These are phyloP conservation scores for Coilia nasus DNA, from an alignment of 2,797 vertebrate species.

Conservation along the genomic window DNA sequence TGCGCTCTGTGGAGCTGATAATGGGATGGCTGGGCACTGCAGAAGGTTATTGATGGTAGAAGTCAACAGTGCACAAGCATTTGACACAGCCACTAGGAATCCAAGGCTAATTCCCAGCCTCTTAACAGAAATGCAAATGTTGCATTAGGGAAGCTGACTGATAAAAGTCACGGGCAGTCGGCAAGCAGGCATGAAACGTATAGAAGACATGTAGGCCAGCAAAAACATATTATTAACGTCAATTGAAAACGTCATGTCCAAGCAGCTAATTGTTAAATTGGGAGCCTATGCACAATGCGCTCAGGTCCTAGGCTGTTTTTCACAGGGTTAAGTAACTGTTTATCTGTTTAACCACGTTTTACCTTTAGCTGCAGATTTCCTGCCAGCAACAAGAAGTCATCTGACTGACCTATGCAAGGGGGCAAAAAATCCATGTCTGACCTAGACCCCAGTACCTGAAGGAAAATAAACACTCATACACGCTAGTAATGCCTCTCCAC, in stretches of 20 bases:
- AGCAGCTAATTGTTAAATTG: neutral
- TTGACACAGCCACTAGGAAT: conserved; percentile 36
- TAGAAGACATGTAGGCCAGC: neutral
- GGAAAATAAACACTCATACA: neutral
- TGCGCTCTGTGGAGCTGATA: conserved; percentile 42
- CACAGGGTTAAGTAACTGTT: no score
- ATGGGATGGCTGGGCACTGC: conserved; percentile 67
- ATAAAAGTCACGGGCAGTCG: neutral
- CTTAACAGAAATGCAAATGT: conserved; percentile 38
- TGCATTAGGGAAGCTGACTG: neutral
- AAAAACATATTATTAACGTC: neutral
- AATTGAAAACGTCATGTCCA: neutral
- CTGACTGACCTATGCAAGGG: neutral
- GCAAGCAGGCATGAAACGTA: neutral
- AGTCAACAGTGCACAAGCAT: conserved; percentile 72
- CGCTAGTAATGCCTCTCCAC: neutral
- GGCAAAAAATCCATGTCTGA: neutral
- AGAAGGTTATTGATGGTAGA: conserved; percentile 70
- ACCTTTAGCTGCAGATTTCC: no score
- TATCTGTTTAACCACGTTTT: neutral
- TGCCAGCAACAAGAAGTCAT: neutral
- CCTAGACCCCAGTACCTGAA: neutral
- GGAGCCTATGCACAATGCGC: no score
- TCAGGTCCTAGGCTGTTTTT: no score
- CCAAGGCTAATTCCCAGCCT: conserved; percentile 40